These are phyloP conservation scores for Alethe diademata DNA, from an alignment of 2,113 vertebrate genomes.

Conservation along the genomic window DNA sequence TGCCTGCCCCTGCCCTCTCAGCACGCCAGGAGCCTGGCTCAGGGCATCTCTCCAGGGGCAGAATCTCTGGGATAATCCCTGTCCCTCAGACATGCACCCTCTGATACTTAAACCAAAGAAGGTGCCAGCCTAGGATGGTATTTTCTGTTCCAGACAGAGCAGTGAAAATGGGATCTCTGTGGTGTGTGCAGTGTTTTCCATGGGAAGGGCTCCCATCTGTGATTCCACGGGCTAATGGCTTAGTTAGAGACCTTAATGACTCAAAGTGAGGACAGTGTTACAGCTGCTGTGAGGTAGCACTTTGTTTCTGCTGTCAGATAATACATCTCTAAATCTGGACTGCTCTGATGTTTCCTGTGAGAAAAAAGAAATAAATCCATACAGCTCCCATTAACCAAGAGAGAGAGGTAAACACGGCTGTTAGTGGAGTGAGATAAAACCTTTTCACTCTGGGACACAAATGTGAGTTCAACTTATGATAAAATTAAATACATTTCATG, in stretches of 20 bases:
- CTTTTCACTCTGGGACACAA: constrained; percentile 40
- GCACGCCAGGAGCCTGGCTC: accelerated
- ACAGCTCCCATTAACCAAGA: background rate
- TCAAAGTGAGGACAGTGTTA: background rate
- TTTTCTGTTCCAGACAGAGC: background rate
- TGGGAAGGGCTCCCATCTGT: background rate
- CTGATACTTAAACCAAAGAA: accelerated
- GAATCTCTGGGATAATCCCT: background rate
- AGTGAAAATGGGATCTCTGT: background rate
- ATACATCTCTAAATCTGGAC: background rate
- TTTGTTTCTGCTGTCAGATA: constrained; percentile 40
- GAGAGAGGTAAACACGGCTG: background rate
- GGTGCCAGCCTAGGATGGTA: background rate
- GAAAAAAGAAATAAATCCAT: constrained; percentile 38
- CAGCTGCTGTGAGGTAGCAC: background rate
- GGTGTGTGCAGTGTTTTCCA: background rate
- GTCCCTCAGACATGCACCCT: background rate
- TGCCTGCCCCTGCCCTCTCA: background rate
- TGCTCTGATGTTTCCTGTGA: constrained; percentile 10
- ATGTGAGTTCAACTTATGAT: background rate
- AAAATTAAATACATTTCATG: constrained; percentile 33
- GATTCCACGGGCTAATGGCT: background rate
- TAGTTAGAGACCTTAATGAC: background rate
- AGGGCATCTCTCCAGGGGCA: background rate
- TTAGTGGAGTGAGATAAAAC: constrained; percentile 1